Evolutionary conservation across 2,888 invertebrate species (phyloP).

Genomic region (Gandaritis pyraliata): DNA sequence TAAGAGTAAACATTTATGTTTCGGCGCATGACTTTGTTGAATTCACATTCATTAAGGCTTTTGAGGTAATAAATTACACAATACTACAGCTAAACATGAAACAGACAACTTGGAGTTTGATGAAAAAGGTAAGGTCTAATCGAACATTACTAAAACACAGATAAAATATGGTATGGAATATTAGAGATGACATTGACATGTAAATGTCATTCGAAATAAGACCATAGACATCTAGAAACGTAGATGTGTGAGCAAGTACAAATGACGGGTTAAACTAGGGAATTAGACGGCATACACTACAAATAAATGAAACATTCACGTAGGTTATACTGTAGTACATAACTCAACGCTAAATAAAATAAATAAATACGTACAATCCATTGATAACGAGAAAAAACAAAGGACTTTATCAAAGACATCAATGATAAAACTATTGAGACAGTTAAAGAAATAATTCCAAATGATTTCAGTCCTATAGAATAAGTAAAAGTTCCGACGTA

Average conservation of each 20-base stretch:
- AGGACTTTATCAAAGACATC: neutral
- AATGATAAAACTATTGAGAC: neutral
- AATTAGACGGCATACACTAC: too few relatives aligned
- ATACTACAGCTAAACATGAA: constrained; percentile 25
- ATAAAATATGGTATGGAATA: too few relatives aligned
- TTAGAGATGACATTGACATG: too few relatives aligned
- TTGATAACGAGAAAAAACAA: neutral
- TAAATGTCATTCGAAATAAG: too few relatives aligned
- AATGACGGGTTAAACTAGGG: too few relatives aligned
- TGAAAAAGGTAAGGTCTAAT: neutral
- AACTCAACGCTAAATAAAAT: neutral
- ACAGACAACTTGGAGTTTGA: constrained; percentile 6
- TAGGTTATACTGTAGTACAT: too few relatives aligned
- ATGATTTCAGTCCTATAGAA: too few relatives aligned
- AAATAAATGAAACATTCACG: too few relatives aligned
- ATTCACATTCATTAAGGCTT: constrained; percentile 71
- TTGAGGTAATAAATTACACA: constrained; percentile 56
- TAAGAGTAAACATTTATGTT: constrained; percentile 57
- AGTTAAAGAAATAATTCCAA: neutral
- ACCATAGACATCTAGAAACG: too few relatives aligned
- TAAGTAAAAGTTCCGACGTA: too few relatives aligned
- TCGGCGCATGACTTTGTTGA: constrained; percentile 63
- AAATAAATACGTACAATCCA: neutral
- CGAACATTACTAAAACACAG: too few relatives aligned
- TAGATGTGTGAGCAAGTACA: too few relatives aligned